Conservation (phyloP, 92 coral and sea anemone species). For the Porites rus region DNA sequence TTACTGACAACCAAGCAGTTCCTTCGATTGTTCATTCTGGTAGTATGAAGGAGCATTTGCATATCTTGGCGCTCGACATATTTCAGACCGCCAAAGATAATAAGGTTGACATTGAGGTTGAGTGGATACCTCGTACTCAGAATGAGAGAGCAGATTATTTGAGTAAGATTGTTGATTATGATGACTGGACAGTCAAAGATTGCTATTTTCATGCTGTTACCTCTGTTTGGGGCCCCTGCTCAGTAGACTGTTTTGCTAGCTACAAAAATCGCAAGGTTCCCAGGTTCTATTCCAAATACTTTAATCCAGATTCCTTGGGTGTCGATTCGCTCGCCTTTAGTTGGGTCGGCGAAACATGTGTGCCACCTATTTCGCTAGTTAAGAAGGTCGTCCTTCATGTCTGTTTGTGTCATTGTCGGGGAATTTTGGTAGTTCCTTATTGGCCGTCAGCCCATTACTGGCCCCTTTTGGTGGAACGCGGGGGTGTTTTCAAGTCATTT, state of each 20-base stretch:
- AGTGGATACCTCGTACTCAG: slow-evolving; percentile 59
- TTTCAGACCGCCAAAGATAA: no score
- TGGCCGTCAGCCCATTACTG: no score
- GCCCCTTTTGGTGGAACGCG: no score
- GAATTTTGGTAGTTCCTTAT: no score
- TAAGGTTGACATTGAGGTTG: no score
- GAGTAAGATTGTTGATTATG: no score
- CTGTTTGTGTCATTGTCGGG: no score
- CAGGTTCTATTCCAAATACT: slow-evolving; percentile 7
- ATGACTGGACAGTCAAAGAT: no score
- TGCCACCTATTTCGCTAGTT: slow-evolving; percentile 41
- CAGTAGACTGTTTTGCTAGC: slow-evolving; percentile 29
- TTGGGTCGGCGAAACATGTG: slow-evolving; percentile 58
- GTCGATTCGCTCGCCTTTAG: slow-evolving; percentile 59
- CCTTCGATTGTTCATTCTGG: neutral
- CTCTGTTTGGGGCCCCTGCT: slow-evolving; percentile 55
- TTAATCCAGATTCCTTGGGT: slow-evolving; percentile 54
- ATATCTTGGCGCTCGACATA: neutral
- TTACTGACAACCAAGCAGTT: slow-evolving; percentile 73
- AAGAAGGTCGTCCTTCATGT: no score
- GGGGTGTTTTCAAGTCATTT: no score
- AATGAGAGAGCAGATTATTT: slow-evolving; percentile 27
- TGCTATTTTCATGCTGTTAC: slow-evolving; percentile 27
- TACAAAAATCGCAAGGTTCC: no score
- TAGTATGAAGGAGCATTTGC: slow-evolving; percentile 56